Evolutionary conservation across 1,140 invertebrate genomes (phyloP).

Genomic region (Phocides pigmalion): DNA sequence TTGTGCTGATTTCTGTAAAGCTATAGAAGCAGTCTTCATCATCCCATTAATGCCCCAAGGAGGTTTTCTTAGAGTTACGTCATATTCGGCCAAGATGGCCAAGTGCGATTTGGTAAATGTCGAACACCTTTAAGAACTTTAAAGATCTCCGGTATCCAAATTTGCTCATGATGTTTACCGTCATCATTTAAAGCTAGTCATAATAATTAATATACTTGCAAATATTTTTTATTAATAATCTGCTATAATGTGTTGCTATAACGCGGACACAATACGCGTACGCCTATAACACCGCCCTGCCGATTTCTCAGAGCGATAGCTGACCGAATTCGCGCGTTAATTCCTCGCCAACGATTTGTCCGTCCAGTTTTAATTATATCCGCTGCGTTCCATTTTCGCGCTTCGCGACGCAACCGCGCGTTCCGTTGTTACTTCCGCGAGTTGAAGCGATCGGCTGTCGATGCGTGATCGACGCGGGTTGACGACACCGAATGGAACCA

Average conservation of each 20-base stretch:
- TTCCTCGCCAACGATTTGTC: slow-evolving; percentile 69
- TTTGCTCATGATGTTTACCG: too few relatives aligned
- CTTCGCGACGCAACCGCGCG: slow-evolving; percentile 60
- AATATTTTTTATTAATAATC: neutral
- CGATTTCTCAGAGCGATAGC: slow-evolving; percentile 47
- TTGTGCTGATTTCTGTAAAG: too few relatives aligned
- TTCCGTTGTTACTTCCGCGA: slow-evolving; percentile 62
- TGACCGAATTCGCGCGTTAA: slow-evolving; percentile 70
- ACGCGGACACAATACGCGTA: neutral
- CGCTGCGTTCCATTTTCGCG: slow-evolving; percentile 77
- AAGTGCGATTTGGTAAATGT: too few relatives aligned
- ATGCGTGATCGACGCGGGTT: slow-evolving; percentile 41
- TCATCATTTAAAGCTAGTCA: too few relatives aligned
- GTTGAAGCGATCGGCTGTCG: slow-evolving; percentile 50
- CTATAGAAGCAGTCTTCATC: too few relatives aligned
- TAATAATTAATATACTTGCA: neutral
- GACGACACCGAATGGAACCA: slow-evolving; percentile 19
- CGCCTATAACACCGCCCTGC: slow-evolving; percentile 22
- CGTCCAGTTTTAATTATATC: slow-evolving; percentile 78
- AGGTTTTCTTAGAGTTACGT: too few relatives aligned
- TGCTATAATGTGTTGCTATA: neutral
- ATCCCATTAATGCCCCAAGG: too few relatives aligned
- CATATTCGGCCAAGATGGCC: too few relatives aligned
- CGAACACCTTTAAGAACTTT: too few relatives aligned
- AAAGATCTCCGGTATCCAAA: too few relatives aligned